Evolutionary conservation across 2,113 vertebrate species (phyloP), one percentile per base, ranked within the genome.

Genomic region (Corynorhinus townsendii): DNA sequence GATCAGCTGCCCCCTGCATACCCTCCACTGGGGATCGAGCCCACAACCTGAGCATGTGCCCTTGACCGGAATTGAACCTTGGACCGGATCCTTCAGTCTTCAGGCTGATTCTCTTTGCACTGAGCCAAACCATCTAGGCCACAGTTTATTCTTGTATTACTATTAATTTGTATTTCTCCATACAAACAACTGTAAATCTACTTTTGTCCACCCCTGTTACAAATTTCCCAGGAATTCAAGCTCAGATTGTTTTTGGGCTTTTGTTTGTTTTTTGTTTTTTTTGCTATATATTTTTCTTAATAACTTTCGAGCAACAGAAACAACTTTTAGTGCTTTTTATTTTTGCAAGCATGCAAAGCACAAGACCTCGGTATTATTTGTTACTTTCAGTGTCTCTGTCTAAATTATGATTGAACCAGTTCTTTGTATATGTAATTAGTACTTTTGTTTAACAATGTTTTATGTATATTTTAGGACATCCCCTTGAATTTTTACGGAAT

Each of bases 401-500:
- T 80, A 66, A 89, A 76, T 91, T 94, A 35, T 80, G 38, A 69
- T 81, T 92, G 62, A 88, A 62, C 40, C 30, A 71, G 3, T 15
- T 83, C 12, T 90, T 66, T 81, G 4, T 64, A 17, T 72, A 16
- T 77, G 8, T 79, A 86, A 73, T 75, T 86, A 59, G 24, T 77
- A 3, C 8, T 76, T 90, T 83, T 93, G 30, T 56, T 93, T 96
- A 77, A 52, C 86, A 94, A 77, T 19, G 9, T 90, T 90, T 90
- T 62, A 1, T 69, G 75, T 95, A 26, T 97, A 86, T 97, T 98
- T 95, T 95, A 99, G 99, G 98, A 56, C 99, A 99, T 97, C 99
- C 99, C 9, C 98, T 99, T 97, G 99, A 99, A 97, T 99, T 99
- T 98, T 98, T 99, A 94, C 98, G 99, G 97, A 99, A 99, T 98